A percentile compares a stretch with the other conserved stretches of the same genome.
Evolutionary conservation across 2,888 invertebrate species (phyloP).

Genomic region (Lepidocyrtinus sp.): DNA sequence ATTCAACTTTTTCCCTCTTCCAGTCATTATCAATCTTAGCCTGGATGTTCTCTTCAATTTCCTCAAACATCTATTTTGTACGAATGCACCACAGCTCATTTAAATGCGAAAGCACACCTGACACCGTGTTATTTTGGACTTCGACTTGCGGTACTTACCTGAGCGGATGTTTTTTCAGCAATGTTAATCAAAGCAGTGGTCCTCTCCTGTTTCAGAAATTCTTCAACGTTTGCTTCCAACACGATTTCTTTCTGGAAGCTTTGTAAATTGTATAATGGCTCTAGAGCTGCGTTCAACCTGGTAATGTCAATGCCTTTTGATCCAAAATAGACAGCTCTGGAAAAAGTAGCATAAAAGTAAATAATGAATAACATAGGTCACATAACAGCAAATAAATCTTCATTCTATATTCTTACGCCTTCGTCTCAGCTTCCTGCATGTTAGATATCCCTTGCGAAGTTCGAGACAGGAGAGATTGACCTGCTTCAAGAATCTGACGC

Average conservation of each 20-base stretch:
- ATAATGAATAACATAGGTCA: not conserved
- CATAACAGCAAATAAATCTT: not conserved
- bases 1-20: slow-evolving; percentile 91
- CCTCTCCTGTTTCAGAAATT: slow-evolving; percentile 91
- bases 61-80: slow-evolving; percentile 78
- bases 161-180: slow-evolving; percentile 86
- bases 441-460: slow-evolving; percentile 76
- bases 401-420: slow-evolving; percentile 81
- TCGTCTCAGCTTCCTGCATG: slow-evolving; percentile 78
- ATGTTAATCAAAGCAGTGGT: slow-evolving; percentile 93
- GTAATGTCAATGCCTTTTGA: slow-evolving; percentile 94
- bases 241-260: slow-evolving; percentile 86
- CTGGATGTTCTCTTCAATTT: slow-evolving; percentile 77
- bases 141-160: slow-evolving; percentile 26
- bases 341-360: slow-evolving; percentile 64
- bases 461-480: slow-evolving; percentile 88
- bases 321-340: slow-evolving; percentile 89
- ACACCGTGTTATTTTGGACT: not conserved
- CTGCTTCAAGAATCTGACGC: slow-evolving; percentile 92
- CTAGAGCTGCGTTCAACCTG: slow-evolving; percentile 92
- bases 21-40: slow-evolving; percentile 90
- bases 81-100: not conserved
- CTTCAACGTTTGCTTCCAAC: slow-evolving; percentile 91
- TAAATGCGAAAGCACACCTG: not conserved
- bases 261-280: slow-evolving; percentile 86